These are phyloP conservation scores for Thunnus maccoyii DNA, from an alignment of 2,113 vertebrate species.

Conservation along the genomic window DNA sequence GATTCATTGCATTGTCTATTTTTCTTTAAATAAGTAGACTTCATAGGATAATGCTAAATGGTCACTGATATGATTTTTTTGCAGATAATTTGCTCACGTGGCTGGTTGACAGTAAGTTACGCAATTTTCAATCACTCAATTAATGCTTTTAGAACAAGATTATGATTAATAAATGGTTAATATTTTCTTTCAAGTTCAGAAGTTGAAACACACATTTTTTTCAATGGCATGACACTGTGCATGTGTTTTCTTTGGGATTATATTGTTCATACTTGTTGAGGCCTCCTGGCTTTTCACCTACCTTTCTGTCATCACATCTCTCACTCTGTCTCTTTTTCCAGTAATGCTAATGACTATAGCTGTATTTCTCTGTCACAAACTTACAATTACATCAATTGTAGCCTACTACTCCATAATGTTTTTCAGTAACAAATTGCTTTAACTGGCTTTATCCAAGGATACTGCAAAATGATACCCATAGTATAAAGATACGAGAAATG, in stretches of 20 bases:
- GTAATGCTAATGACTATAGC: too few relatives aligned
- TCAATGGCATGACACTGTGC: too few relatives aligned
- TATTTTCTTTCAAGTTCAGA: not conserved
- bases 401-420: not conserved
- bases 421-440: not conserved
- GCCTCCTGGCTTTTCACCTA: too few relatives aligned
- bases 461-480: not conserved
- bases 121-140: not conserved
- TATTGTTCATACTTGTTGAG: too few relatives aligned
- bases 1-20: constrained; percentile 11
- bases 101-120: not conserved
- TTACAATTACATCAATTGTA: not conserved
- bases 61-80: too few relatives aligned
- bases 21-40: constrained; percentile 1
- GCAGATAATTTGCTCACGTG: too few relatives aligned
- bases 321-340: not conserved
- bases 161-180: not conserved
- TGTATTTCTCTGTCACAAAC: not conserved
- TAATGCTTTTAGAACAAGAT: not conserved
- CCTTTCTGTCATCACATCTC: too few relatives aligned
- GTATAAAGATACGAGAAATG: too few relatives aligned
- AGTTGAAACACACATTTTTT: too few relatives aligned
- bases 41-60: too few relatives aligned
- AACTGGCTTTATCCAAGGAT: not conserved
- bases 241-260: too few relatives aligned